Evolutionary conservation across 2,113 vertebrate species (phyloP).

Genomic region (Ifrita kowaldi): DNA sequence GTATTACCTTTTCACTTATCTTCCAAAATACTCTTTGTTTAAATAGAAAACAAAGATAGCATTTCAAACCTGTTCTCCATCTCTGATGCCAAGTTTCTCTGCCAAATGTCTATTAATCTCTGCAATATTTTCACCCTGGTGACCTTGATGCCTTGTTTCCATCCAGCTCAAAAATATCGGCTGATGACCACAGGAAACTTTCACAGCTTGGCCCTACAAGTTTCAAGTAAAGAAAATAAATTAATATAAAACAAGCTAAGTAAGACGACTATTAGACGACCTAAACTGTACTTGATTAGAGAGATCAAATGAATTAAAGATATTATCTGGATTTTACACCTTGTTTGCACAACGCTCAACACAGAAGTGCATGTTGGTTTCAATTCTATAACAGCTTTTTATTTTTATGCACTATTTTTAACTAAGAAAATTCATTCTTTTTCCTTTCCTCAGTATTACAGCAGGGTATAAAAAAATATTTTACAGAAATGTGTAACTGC

Average conservation of each 20-base stretch:
- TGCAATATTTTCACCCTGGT: conserved; percentile 71
- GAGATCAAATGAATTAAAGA: not conserved
- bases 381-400: not conserved
- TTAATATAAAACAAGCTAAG: not conserved
- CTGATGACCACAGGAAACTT: conserved; percentile 77
- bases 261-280: not conserved
- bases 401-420: not conserved
- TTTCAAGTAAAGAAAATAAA: not conserved
- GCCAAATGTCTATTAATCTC: conserved; percentile 88
- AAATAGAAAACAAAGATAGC: not conserved
- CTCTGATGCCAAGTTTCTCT: conserved; percentile 84
- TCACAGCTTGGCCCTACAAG: conserved; percentile 86
- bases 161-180: conserved; percentile 89
- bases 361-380: rapidly evolving
- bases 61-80: conserved; percentile 84
- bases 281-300: not conserved
- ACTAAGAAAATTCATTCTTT: not conserved
- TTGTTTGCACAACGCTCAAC: not conserved
- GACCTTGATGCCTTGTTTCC: conserved; percentile 69
- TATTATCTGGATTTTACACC: not conserved
- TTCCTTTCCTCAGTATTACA: not conserved
- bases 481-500: not conserved
- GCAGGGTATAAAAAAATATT: not conserved
- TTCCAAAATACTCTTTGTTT: not conserved
- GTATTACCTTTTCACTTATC: not conserved